Percentiles rank a stretch among this genome's conserved stretches.
phyloP scores from a whole-genome alignment of 2,113 vertebrate species.

The Podocnemis expansa region DNA sequence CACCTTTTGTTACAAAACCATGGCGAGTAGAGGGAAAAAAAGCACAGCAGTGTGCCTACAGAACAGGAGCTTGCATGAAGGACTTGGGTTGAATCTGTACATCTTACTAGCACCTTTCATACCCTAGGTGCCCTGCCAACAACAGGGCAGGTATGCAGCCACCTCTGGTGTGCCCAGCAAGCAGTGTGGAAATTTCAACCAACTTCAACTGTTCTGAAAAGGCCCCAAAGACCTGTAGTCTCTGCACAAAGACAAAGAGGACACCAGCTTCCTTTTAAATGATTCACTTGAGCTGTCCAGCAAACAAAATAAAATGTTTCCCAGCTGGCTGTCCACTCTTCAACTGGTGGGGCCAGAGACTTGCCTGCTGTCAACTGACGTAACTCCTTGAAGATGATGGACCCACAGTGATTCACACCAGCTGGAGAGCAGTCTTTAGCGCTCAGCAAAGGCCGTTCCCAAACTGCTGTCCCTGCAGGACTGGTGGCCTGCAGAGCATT shows the following conservation, averaged over 20 bases:
- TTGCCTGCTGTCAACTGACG: background rate
- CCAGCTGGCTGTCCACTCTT: background rate
- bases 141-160: background rate
- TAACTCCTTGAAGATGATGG: background rate
- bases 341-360: background rate
- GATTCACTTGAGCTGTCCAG: background rate
- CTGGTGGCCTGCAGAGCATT: background rate
- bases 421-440: background rate
- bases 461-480: background rate
- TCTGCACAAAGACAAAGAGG: background rate
- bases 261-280: background rate
- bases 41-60: background rate
- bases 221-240: background rate
- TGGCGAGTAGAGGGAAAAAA: background rate
- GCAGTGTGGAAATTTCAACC: background rate
- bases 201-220: background rate
- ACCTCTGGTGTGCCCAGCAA: background rate
- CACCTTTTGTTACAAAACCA: background rate
- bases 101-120: background rate
- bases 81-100: background rate
- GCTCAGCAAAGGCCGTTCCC: background rate
- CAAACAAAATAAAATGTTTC: background rate
- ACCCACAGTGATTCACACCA: background rate
- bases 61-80: background rate
- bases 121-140: background rate